Percentiles rank a stretch among this genome's conserved stretches.
Evolutionary conservation across 2,888 invertebrate species (phyloP).

Genomic region (Leucophora obtusa): DNA sequence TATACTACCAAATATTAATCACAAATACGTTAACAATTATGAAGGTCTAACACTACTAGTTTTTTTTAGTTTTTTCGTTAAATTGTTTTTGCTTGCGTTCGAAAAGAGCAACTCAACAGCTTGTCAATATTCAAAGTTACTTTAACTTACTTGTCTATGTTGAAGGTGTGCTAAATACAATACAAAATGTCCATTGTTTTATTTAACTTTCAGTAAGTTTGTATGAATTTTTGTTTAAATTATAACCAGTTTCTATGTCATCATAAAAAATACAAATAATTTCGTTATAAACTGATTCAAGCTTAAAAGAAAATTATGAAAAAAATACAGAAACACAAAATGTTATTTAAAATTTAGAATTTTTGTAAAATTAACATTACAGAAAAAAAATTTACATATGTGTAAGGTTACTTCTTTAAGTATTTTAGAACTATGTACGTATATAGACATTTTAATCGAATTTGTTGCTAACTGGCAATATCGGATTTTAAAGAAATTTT

Average conservation of each 20-base stretch:
- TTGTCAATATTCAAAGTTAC: constrained; percentile 3
- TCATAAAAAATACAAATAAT: background rate
- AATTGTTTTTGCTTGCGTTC: background rate
- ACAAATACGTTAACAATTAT: background rate
- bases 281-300: constrained; percentile 24
- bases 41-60: background rate
- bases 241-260: constrained; percentile 15
- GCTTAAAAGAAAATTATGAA: constrained; percentile 1
- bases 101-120: constrained; percentile 1
- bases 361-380: background rate
- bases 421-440: too few species aligned
- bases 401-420: too few species aligned
- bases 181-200: background rate
- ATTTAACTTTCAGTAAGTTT: background rate
- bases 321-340: background rate
- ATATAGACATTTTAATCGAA: too few species aligned
- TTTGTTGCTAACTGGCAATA: too few species aligned
- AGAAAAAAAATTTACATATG: background rate
- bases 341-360: constrained; percentile 4
- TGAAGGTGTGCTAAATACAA: constrained; percentile 4
- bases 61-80: background rate
- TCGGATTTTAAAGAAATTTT: too few species aligned
- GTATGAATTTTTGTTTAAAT: background rate
- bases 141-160: background rate
- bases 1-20: background rate